These are phyloP conservation scores for Drosophila recens DNA, from an alignment of 2,888 invertebrate species.

Conservation along the genomic window DNA sequence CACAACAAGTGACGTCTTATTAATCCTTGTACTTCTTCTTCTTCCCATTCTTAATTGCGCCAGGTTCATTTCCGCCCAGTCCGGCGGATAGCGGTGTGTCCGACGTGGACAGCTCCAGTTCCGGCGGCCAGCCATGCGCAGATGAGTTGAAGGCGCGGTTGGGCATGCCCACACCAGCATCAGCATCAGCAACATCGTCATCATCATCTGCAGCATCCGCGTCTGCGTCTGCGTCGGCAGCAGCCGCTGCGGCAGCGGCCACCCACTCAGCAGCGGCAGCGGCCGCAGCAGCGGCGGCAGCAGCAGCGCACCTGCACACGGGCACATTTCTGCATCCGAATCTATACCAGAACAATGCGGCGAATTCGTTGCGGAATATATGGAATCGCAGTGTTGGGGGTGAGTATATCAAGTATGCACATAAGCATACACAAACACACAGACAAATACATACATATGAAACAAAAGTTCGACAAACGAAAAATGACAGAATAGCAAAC, in stretches of 20 bases:
- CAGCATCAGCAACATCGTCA: constrained; percentile 44
- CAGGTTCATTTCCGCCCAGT: constrained; percentile 98
- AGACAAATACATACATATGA: constrained; percentile 5
- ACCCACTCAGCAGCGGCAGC: constrained; percentile 71
- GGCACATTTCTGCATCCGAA: constrained; percentile 88
- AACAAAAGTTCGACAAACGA: constrained; percentile 48
- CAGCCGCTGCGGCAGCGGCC: constrained; percentile 60
- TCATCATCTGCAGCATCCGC: constrained; percentile 22
- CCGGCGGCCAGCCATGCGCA: constrained; percentile 88
- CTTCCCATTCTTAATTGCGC: constrained; percentile 61
- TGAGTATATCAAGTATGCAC: constrained; percentile 74
- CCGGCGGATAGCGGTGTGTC: constrained; percentile 99
- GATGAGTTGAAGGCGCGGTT: constrained; percentile 95
- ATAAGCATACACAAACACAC: constrained; percentile 10
- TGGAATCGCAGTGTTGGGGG: constrained; percentile 86
- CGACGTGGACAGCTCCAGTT: constrained; percentile 97
- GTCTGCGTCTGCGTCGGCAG: constrained; percentile 36
- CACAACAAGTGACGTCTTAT: constrained; percentile 10
- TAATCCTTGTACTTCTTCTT: constrained; percentile 24
- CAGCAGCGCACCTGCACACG: constrained; percentile 83
- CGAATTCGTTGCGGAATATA: constrained; percentile 85
- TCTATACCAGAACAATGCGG: constrained; percentile 88
- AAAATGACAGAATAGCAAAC: constrained; percentile 46
- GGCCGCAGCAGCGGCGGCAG: constrained; percentile 70
- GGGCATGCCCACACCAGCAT: constrained; percentile 88